Conservation (phyloP, 1,140 invertebrate genomes). For the Gryllus bimaculatus region DNA sequence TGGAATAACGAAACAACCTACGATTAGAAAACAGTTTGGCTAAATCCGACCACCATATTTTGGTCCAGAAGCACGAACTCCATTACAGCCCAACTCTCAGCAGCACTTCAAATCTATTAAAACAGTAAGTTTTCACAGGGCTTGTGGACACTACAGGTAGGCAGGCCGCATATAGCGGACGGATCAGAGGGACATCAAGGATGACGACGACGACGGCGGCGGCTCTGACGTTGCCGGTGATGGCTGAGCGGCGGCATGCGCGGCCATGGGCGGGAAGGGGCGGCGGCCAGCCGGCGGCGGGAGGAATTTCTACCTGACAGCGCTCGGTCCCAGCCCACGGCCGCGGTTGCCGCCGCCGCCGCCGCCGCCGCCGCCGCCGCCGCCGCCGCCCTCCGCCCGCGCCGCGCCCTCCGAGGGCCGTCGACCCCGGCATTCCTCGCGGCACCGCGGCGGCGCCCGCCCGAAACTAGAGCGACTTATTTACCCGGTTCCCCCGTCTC, state of each 20-base stretch:
- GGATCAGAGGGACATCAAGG: background rate
- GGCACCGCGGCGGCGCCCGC: constrained; percentile 19
- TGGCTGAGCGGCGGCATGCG: too few relatives aligned
- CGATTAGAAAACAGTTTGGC: too few relatives aligned
- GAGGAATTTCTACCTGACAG: background rate
- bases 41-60: too few relatives aligned
- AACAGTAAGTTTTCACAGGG: too few relatives aligned
- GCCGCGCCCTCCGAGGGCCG: constrained; percentile 25
- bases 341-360: background rate
- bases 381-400: background rate
- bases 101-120: too few relatives aligned
- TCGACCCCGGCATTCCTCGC: too few relatives aligned
- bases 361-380: background rate
- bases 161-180: background rate
- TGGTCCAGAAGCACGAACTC: too few relatives aligned
- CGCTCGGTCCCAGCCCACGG: background rate
- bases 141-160: background rate
- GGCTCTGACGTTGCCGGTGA: background rate
- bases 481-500: too few relatives aligned
- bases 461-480: constrained; percentile 36
- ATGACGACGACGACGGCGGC: background rate
- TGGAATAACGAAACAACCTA: too few relatives aligned
- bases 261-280: too few relatives aligned
- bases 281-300: too few relatives aligned
- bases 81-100: too few relatives aligned